Percentiles rank a stretch among this genome's conserved stretches.
Conservation (phyloP, 2,113 vertebrate genomes). For the Meles meles region DNA sequence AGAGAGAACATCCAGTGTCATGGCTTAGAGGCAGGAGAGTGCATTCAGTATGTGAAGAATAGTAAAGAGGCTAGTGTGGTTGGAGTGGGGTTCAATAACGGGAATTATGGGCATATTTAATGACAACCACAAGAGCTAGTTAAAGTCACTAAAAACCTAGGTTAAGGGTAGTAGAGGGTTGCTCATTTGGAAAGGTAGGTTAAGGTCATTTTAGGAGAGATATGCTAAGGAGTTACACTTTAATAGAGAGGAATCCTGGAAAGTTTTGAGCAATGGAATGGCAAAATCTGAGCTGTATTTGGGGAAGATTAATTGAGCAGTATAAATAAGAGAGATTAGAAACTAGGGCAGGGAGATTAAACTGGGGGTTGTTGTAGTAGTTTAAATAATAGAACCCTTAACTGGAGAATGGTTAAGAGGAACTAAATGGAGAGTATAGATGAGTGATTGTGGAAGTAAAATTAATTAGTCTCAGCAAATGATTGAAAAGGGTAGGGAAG, state of each 20-base stretch:
- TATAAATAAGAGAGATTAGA: constrained; percentile 14
- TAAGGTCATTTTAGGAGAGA: constrained; percentile 27
- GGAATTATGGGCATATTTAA: not conserved
- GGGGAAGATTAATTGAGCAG: not conserved
- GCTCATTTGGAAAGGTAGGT: not conserved
- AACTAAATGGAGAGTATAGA: constrained; percentile 16
- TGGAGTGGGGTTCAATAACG: not conserved
- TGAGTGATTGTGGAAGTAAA: not conserved
- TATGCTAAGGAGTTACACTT: not conserved
- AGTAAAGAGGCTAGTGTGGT: not conserved
- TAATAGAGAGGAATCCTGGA: not conserved
- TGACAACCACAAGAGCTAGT: not conserved
- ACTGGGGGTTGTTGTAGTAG: not conserved
- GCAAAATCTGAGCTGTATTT: not conserved
- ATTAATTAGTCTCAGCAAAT: constrained; percentile 6
- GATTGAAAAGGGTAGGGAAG: constrained; percentile 31
- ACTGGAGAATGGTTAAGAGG: not conserved
- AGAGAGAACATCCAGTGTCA: not conserved
- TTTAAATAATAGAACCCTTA: not conserved
- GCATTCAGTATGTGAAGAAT: not conserved
- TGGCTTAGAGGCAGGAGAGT: not conserved
- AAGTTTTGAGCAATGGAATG: not conserved
- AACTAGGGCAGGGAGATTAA: not conserved
- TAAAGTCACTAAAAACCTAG: not conserved
- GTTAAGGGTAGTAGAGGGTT: not conserved